Percentiles rank a stretch among this genome's conserved stretches.
Conservation (phyloP, 2,797 vertebrate genomes). For the Takifugu ocellatus region DNA sequence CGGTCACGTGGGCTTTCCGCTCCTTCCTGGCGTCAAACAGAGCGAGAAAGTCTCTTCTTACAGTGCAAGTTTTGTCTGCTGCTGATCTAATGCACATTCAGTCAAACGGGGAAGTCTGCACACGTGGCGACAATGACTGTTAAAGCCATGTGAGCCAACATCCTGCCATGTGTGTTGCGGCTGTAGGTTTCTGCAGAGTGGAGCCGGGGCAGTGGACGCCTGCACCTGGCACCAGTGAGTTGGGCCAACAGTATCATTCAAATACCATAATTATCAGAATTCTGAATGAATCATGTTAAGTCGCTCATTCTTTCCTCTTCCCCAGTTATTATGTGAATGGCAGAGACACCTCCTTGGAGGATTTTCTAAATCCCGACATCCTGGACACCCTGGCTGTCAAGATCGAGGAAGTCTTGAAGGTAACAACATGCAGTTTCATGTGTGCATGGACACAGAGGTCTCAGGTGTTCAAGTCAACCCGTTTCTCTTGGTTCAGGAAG, state of each 20-base stretch:
- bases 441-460: background rate
- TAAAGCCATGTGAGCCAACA: too few relatives aligned
- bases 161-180: background rate
- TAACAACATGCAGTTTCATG: constrained; percentile 35
- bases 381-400: constrained; percentile 81
- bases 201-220: constrained; percentile 80
- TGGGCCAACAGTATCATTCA: background rate
- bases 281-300: too few relatives aligned
- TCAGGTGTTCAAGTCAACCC: too few relatives aligned
- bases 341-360: constrained; percentile 79
- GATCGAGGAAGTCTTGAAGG: constrained; percentile 78
- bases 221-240: constrained; percentile 97
- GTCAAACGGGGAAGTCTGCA: background rate
- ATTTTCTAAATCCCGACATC: constrained; percentile 86
- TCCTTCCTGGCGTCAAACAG: background rate
- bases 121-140: too few relatives aligned
- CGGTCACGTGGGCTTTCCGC: background rate
- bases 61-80: background rate
- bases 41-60: background rate
- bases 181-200: constrained; percentile 84
- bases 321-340: constrained; percentile 92
- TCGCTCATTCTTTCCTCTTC: constrained; percentile 1
- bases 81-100: background rate
- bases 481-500: constrained; percentile 45
- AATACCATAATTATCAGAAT: too few relatives aligned